These are phyloP conservation scores for Drosophila parvula DNA, from an alignment of 1,140 invertebrate species.

Conservation along the genomic window DNA sequence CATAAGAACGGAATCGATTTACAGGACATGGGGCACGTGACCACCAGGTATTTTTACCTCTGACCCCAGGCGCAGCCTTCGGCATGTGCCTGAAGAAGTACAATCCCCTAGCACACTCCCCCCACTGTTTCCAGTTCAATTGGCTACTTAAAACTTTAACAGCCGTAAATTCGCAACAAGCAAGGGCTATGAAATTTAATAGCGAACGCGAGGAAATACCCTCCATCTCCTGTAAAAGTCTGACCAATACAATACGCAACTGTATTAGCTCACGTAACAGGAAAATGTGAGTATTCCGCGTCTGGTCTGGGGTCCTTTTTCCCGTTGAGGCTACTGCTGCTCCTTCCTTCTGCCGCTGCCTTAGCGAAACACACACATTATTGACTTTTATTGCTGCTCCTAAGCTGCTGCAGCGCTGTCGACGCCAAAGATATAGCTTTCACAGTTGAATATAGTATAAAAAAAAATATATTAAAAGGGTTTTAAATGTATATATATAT, in stretches of 20 bases:
- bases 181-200: conserved; percentile 80
- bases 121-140: conserved; percentile 40
- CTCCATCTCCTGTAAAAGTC: conserved; percentile 26
- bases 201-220: conserved; percentile 47
- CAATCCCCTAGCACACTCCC: not conserved
- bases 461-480: not conserved
- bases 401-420: conserved; percentile 12
- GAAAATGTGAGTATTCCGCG: conserved; percentile 22
- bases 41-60: conserved; percentile 37
- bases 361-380: conserved; percentile 67
- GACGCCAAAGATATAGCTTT: conserved; percentile 1
- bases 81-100: not conserved
- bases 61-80: conserved; percentile 2
- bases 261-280: conserved; percentile 76
- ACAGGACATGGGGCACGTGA: conserved; percentile 52
- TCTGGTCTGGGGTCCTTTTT: conserved; percentile 19
- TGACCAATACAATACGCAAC: conserved; percentile 68
- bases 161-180: conserved; percentile 74
- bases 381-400: conserved; percentile 72
- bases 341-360: conserved; percentile 3
- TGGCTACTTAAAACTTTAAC: conserved; percentile 75
- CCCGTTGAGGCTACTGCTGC: conserved; percentile 25
- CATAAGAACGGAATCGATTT: conserved; percentile 48
- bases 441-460: conserved; percentile 4
- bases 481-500: not conserved